Percentiles rank a stretch among this genome's conserved stretches.
Conservation (phyloP, 92 coral and sea anemone species). For the Blastomussa wellsi region DNA sequence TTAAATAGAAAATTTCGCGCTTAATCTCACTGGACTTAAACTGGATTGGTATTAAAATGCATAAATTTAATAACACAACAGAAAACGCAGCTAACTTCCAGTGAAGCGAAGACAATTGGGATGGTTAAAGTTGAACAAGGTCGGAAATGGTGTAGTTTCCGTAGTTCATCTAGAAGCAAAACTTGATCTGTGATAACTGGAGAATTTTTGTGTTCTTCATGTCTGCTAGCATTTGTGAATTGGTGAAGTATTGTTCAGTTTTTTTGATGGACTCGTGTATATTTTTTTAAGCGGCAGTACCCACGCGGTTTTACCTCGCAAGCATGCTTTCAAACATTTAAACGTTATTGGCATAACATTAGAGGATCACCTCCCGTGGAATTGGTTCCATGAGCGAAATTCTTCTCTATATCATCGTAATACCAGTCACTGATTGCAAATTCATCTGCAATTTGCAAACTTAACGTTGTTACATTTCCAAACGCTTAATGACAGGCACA, state of each 20-base stretch:
- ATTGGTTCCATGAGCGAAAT: not conserved
- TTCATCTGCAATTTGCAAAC: not conserved
- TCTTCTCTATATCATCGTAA: not conserved
- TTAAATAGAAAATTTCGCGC: not conserved
- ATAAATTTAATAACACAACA: too few species aligned
- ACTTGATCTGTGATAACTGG: not conserved
- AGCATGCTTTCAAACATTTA: not conserved
- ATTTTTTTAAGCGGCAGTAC: too few species aligned
- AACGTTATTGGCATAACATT: not conserved
- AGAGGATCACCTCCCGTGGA: not conserved
- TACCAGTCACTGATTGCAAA: not conserved
- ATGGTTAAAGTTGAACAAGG: not conserved
- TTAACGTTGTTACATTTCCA: not conserved
- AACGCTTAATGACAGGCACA: slow-evolving; percentile 37
- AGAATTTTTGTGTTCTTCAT: not conserved
- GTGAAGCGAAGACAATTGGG: too few species aligned
- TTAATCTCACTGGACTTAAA: too few species aligned
- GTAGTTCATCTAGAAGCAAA: not conserved
- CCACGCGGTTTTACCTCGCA: not conserved
- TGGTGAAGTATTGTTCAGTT: not conserved
- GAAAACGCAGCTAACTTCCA: too few species aligned
- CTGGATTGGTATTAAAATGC: too few species aligned
- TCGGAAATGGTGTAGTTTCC: too few species aligned
- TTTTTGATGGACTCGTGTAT: not conserved
- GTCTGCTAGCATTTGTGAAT: not conserved